Evolutionary conservation across 1,140 invertebrate species (phyloP), one percentile per base, ranked within the genome.

Genomic region (Neuroterus valhalla): DNA sequence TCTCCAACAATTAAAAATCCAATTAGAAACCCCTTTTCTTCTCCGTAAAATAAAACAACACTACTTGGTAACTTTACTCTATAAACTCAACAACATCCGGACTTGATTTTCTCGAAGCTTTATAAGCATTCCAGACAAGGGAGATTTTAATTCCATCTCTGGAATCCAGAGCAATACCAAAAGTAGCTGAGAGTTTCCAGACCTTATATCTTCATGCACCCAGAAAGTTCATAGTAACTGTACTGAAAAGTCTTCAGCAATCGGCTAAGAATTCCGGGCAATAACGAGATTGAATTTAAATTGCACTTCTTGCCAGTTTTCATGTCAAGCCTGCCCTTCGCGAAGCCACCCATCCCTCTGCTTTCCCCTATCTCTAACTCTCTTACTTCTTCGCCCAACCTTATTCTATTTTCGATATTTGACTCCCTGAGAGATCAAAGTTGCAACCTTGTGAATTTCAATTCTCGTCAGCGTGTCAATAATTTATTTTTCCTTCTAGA

Each of bases 61-160:
- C 0, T 8, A 38, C 31, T 38, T 5, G 31, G 31, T 38, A 55
- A 62, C 55, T 62, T 62, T 62, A 31, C 55, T 62, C n/a, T 23
- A 31, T 62, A 62, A 62, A 62, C 55, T 62, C 31, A 1, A 31
- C 55, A 62, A 31, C 55, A 62, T 62, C 31, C 55, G 15, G 15
- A 62, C 23, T 62, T 14, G 14, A 31, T 62, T 62, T 38, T 8
- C 11, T 15, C 31, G 23, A 38, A 62, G 21, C 55, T 31, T 23
- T 31, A n/a, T 26, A 62, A 12, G 21, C 55, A 62, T 23, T 12
- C 21, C 31, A 26, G 55, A 14, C 15, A n/a, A 23, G 5, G 55
- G n/a, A 62, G 31, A 62, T 62, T 62, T 62, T 31, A 62, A 62
- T 62, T 62, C 23, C 55, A 62, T 62, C 55, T 23, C 55, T 31